Evolutionary conservation across 2,797 vertebrate genomes (phyloP).

Genomic region (Oreonectes daqikongensis): DNA sequence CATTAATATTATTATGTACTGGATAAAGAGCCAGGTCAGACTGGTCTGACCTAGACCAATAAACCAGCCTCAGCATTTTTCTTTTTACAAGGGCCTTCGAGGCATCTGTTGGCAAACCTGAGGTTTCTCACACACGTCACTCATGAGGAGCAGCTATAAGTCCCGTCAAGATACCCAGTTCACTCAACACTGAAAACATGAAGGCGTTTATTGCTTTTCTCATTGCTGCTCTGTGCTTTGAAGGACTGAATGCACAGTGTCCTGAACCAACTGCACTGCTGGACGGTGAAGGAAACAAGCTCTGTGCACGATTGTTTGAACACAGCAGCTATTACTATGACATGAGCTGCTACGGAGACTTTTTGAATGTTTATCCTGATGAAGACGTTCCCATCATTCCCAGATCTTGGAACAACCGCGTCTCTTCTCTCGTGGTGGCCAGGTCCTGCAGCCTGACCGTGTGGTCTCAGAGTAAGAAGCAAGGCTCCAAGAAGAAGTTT

Average conservation of each 20-base stretch:
- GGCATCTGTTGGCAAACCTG: constrained; percentile 21
- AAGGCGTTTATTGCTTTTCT: constrained; percentile 51
- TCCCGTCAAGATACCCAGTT: not conserved
- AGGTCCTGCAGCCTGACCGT: constrained; percentile 69
- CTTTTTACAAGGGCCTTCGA: constrained; percentile 4
- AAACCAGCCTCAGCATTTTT: too few species aligned
- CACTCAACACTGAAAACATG: constrained; percentile 49
- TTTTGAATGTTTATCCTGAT: constrained; percentile 41
- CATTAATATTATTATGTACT: too few species aligned
- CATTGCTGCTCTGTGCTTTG: constrained; percentile 52
- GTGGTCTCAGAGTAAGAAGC: constrained; percentile 69
- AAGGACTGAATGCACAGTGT: constrained; percentile 63
- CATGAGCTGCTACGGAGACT: constrained; percentile 68
- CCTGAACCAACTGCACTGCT: constrained; percentile 57
- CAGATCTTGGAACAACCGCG: constrained; percentile 34
- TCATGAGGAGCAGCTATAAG: constrained; percentile 12
- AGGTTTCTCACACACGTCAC: constrained; percentile 25
- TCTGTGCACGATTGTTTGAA: constrained; percentile 72
- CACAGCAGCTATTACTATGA: constrained; percentile 74
- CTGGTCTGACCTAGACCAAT: too few species aligned
- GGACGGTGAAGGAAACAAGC: constrained; percentile 41
- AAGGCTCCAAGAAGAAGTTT: constrained; percentile 63
- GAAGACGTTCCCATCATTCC: constrained; percentile 73
- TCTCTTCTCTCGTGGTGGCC: constrained; percentile 77
- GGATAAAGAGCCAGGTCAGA: too few species aligned